Percentiles rank a stretch among this genome's conserved stretches.
Evolutionary conservation across 2,113 vertebrate species (phyloP).

Genomic region (Amazona guildingii): DNA sequence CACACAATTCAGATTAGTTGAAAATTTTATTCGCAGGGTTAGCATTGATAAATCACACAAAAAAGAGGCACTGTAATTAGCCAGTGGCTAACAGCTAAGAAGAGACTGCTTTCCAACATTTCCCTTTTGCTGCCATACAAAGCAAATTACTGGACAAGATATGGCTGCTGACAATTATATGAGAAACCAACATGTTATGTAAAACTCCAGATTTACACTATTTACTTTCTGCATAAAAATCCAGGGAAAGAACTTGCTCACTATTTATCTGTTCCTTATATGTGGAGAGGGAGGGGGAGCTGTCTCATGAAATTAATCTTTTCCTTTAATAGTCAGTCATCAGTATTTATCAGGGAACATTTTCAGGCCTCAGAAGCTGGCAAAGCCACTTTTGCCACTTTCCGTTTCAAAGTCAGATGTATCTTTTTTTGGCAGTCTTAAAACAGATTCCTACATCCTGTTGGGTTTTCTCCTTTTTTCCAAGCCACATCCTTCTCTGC

Average conservation of each 20-base stretch:
- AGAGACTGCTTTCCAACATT: background rate
- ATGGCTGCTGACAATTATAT: background rate
- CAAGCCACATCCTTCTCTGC: background rate
- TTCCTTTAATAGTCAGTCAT: background rate
- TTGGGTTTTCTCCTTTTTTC: background rate
- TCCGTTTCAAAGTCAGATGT: background rate
- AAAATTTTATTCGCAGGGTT: background rate
- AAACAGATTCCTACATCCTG: background rate
- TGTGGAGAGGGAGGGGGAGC: background rate
- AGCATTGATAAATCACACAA: background rate
- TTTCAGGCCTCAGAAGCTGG: background rate
- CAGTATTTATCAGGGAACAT: background rate
- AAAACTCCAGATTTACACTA: background rate
- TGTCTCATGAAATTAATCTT: background rate
- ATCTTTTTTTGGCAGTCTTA: background rate
- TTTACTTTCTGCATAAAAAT: background rate
- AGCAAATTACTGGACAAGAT: background rate
- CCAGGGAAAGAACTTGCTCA: background rate
- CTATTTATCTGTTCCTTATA: background rate
- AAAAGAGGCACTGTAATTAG: background rate
- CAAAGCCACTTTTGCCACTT: constrained; percentile 2
- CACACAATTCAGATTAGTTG: background rate
- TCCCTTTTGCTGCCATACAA: background rate
- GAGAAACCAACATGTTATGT: background rate
- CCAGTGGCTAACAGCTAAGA: background rate